A percentile compares a stretch with the other conserved stretches of the same genome.
These are phyloP conservation scores for Lutraria lutraria DNA, from an alignment of 2,888 invertebrate species.

Conservation along the genomic window DNA sequence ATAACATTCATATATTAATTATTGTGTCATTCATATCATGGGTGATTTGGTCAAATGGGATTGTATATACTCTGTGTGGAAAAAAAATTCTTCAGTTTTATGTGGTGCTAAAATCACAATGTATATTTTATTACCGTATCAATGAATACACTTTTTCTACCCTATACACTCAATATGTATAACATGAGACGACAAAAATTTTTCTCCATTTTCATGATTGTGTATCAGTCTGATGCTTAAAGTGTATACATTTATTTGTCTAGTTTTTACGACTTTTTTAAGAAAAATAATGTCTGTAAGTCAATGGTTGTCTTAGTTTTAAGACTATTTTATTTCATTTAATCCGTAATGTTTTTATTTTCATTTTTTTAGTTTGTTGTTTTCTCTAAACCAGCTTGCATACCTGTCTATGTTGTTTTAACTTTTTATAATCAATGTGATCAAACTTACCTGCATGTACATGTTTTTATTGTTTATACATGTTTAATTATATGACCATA, in stretches of 20 bases:
- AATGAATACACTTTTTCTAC: neutral
- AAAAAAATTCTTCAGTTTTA: conserved; percentile 9
- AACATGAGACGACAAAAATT: neutral
- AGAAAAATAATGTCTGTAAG: neutral
- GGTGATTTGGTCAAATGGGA: neutral
- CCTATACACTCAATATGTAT: neutral
- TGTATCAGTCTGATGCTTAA: neutral
- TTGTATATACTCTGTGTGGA: neutral
- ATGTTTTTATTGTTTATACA: no score
- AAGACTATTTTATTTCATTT: neutral
- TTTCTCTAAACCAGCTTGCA: neutral
- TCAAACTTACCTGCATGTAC: no score
- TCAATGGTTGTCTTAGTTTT: neutral
- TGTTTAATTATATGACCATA: no score
- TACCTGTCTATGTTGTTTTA: no score
- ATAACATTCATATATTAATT: conserved; percentile 15
- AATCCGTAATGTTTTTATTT: neutral
- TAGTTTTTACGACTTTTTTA: neutral
- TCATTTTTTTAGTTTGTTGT: neutral
- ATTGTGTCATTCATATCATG: neutral
- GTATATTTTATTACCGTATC: neutral
- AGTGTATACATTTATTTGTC: neutral
- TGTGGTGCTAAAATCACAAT: neutral
- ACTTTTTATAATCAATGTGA: no score
- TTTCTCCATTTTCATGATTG: conserved; percentile 6